These are phyloP conservation scores for Bubo bubo DNA, from an alignment of 2,113 vertebrate species.

Conservation along the genomic window DNA sequence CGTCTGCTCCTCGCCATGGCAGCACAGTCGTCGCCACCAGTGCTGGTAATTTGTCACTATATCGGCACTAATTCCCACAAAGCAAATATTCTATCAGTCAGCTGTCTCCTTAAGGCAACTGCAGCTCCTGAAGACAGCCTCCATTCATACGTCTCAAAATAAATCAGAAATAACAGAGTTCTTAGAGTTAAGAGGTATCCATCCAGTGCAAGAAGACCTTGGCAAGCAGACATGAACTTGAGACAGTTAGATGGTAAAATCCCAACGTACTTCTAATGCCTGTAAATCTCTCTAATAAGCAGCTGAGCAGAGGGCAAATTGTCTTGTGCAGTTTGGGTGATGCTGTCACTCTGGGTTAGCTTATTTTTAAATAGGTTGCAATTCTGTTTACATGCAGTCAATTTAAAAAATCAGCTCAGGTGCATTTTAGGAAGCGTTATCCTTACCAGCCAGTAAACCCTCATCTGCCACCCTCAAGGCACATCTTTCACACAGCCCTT, in stretches of 20 bases:
- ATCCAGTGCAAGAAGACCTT: constrained; percentile 3
- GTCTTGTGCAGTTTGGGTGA: background rate
- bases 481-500: constrained; percentile 42
- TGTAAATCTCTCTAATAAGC: constrained; percentile 35
- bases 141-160: background rate
- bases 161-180: constrained; percentile 8
- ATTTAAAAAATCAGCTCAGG: constrained; percentile 53
- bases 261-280: background rate
- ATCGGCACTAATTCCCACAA: background rate
- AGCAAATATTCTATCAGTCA: background rate
- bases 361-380: background rate
- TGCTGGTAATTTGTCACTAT: background rate
- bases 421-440: background rate
- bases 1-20: background rate
- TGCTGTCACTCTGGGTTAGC: constrained; percentile 43
- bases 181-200: constrained; percentile 8
- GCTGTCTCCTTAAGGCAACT: background rate
- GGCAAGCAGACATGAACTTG: background rate
- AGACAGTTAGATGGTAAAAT: background rate
- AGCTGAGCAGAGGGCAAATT: constrained; percentile 4
- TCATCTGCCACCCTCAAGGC: constrained; percentile 9
- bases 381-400: background rate
- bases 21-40: background rate
- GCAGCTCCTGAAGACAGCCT: background rate
- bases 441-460: background rate